phyloP scores from a whole-genome alignment of 1,140 invertebrate genomes.

The Pararge aegeria region DNA sequence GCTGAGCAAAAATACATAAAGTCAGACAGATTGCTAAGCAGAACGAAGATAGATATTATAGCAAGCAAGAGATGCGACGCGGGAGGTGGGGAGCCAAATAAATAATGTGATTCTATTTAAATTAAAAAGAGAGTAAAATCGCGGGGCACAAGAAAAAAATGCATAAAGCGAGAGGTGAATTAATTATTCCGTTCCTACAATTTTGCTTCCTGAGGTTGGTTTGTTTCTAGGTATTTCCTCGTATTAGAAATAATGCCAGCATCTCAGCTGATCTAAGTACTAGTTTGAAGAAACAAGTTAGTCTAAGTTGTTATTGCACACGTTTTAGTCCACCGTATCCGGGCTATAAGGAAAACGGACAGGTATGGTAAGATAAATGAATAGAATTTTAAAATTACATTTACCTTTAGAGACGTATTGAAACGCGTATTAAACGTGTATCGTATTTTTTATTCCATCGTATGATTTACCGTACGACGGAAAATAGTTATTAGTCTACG shows the following conservation, averaged over 20 bases:
- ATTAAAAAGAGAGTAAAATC: no score
- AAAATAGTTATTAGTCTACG: not conserved
- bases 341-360: constrained; percentile 4
- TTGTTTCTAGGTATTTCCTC: not conserved
- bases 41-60: no score
- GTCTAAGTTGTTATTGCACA: not conserved
- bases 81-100: no score
- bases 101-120: no score
- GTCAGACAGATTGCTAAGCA: no score
- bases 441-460: not conserved
- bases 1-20: no score
- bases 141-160: no score
- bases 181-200: no score
- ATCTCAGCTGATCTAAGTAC: not conserved
- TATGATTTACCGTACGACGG: not conserved
- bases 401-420: constrained; percentile 1
- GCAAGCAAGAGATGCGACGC: no score
- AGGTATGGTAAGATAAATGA: constrained; percentile 2
- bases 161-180: no score
- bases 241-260: no score
- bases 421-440: not conserved
- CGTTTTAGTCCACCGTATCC: not conserved
- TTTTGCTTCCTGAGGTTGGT: no score
- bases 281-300: not conserved
- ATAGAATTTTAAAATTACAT: constrained; percentile 6